Conservation (phyloP, 1,140 invertebrate genomes). For the Magallana angulata region DNA sequence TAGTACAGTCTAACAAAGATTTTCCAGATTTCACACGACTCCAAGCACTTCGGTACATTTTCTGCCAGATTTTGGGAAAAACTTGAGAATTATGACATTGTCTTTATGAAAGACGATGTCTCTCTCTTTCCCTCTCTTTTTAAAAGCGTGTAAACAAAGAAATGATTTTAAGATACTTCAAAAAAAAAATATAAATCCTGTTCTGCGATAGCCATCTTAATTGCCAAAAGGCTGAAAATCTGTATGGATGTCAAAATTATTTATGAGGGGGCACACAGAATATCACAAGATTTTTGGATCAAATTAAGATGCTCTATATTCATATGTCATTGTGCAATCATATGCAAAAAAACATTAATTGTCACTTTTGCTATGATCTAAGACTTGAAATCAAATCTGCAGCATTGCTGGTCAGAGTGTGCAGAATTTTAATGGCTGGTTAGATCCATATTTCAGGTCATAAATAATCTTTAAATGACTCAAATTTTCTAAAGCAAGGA, state of each 20-base stretch:
- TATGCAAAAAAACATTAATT: neutral
- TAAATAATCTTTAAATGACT: constrained; percentile 38
- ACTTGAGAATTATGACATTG: neutral
- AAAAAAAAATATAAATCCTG: neutral
- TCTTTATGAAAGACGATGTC: constrained; percentile 10
- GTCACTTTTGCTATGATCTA: constrained; percentile 27
- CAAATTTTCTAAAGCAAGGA: neutral
- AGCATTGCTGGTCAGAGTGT: constrained; percentile 11
- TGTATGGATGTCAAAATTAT: constrained; percentile 36
- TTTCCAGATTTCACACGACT: neutral
- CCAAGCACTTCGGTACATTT: neutral
- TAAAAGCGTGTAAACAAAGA: constrained; percentile 29
- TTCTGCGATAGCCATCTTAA: constrained; percentile 10
- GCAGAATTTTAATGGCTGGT: constrained; percentile 30
- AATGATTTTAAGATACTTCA: constrained; percentile 34
- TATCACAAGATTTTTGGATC: neutral
- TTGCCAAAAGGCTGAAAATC: constrained; percentile 30
- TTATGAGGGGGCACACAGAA: neutral
- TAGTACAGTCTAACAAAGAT: neutral
- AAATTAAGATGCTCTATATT: constrained; percentile 31
- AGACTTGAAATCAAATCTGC: constrained; percentile 27
- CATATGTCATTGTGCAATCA: constrained; percentile 32
- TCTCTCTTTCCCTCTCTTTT: neutral
- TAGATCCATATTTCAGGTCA: constrained; percentile 33
- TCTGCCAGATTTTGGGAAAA: neutral